These are phyloP conservation scores for Sterrhoptilus dennistouni DNA, from an alignment of 2,113 vertebrate genomes.

Conservation along the genomic window DNA sequence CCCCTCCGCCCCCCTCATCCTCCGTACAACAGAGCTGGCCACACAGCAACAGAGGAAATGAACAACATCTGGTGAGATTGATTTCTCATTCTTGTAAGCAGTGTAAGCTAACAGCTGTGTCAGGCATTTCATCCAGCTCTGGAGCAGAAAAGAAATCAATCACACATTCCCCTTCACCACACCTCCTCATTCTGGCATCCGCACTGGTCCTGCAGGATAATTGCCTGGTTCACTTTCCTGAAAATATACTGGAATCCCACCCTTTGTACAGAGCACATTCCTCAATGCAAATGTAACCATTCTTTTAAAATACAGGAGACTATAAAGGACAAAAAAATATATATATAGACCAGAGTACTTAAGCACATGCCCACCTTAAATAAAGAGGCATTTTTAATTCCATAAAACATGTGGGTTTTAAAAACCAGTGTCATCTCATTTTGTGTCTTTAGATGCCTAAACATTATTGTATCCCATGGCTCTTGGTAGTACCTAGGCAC, in stretches of 20 bases:
- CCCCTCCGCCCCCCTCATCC: background rate
- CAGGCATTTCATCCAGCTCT: conserved; percentile 61
- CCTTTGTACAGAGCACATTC: background rate
- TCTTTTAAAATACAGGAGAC: background rate
- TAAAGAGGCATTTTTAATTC: background rate
- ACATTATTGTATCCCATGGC: background rate
- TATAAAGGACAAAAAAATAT: background rate
- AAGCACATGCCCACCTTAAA: background rate
- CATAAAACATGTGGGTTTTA: background rate
- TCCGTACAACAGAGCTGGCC: conserved; percentile 64
- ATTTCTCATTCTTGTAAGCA: conserved; percentile 59
- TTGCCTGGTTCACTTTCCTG: background rate
- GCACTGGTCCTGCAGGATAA: background rate
- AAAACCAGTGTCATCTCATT: background rate
- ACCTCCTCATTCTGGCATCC: conserved; percentile 21
- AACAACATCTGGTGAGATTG: conserved; percentile 63
- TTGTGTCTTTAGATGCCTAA: background rate
- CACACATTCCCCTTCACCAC: conserved; percentile 42
- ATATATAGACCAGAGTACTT: background rate
- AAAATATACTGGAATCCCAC: background rate
- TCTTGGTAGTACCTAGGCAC: background rate
- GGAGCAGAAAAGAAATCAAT: conserved; percentile 59
- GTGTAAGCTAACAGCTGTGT: conserved; percentile 54
- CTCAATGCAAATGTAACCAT: background rate
- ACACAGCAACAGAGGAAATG: conserved; percentile 73